Conservation (phyloP, 2,888 invertebrate genomes). For the Cryptus viduatorius region DNA sequence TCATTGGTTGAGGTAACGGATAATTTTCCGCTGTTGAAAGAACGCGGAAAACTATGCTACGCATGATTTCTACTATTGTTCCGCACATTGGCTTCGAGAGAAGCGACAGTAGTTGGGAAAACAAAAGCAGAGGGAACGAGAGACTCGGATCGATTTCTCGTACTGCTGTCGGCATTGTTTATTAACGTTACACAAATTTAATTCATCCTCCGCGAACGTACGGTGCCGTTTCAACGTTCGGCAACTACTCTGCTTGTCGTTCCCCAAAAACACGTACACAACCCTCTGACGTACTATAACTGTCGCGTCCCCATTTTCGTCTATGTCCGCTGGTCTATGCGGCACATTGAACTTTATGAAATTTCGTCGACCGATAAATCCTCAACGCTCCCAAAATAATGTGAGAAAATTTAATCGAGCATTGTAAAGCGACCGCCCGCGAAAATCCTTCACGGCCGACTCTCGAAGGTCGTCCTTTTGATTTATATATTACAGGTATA, state of each 20-base stretch:
- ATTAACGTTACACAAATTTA: conserved; percentile 59
- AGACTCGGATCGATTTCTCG: conserved; percentile 76
- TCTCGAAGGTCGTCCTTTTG: conserved; percentile 20
- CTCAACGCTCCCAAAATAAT: conserved; percentile 46
- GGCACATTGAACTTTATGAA: conserved; percentile 43
- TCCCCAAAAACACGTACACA: conserved; percentile 22
- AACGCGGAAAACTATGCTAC: background rate
- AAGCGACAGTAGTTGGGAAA: background rate
- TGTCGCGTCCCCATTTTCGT: conserved; percentile 23
- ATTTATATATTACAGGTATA: background rate
- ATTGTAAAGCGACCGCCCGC: conserved; percentile 35
- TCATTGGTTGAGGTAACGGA: background rate
- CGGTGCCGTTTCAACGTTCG: conserved; percentile 15
- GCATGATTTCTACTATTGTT: background rate
- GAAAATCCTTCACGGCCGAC: conserved; percentile 38
- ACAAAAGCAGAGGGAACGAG: background rate
- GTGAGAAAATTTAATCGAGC: conserved; percentile 51
- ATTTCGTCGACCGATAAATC: conserved; percentile 50
- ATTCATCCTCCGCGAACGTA: conserved; percentile 38
- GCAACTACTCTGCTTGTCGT: background rate
- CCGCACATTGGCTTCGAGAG: conserved; percentile 5
- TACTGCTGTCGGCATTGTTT: conserved; percentile 78
- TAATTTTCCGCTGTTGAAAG: background rate
- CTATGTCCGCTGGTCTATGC: conserved; percentile 13
- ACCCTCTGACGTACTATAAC: conserved; percentile 1